Evolutionary conservation across 2,113 vertebrate species (phyloP).

Genomic region (Butorides virescens): DNA sequence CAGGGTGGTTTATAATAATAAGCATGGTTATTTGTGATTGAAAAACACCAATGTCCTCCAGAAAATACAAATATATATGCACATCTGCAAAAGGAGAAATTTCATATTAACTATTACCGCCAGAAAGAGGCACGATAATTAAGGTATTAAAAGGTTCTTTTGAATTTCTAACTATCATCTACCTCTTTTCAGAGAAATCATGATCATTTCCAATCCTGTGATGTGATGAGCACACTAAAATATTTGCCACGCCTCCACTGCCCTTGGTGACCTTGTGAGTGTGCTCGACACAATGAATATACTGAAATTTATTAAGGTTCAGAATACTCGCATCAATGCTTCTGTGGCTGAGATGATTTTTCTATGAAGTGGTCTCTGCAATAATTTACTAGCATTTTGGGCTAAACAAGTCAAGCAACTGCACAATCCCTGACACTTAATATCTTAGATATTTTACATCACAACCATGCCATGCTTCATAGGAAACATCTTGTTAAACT

Average conservation of each 20-base stretch:
- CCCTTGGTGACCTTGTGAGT: background rate
- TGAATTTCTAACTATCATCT: background rate
- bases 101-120: background rate
- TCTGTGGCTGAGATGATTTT: background rate
- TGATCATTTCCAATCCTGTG: background rate
- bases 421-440: background rate
- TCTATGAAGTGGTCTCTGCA: slow-evolving; percentile 18
- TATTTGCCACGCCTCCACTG: background rate
- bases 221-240: background rate
- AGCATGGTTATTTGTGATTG: background rate
- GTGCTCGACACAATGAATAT: slow-evolving; percentile 1
- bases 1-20: background rate
- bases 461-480: background rate
- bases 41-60: background rate
- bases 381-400: slow-evolving; percentile 28
- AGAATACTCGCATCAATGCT: background rate
- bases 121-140: background rate
- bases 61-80: background rate
- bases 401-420: background rate
- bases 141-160: background rate
- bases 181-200: background rate
- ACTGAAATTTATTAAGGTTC: slow-evolving; percentile 19
- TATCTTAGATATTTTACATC: background rate
- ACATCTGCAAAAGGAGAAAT: background rate
- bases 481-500: background rate